Evolutionary conservation across 2,113 vertebrate genomes (phyloP).

Genomic region (Apteryx mantelli): DNA sequence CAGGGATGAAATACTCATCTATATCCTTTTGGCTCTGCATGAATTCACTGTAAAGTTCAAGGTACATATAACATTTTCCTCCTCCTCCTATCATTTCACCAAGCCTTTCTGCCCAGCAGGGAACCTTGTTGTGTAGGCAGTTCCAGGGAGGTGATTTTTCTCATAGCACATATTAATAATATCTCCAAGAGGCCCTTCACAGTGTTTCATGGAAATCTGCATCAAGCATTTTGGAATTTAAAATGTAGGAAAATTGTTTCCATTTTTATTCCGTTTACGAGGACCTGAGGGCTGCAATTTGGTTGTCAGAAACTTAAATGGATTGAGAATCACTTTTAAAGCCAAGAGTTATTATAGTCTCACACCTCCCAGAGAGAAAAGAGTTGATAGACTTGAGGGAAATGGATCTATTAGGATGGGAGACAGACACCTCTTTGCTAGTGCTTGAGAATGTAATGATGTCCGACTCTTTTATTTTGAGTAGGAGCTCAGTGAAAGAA

Average conservation of each 20-base stretch:
- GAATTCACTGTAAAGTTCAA: not conserved
- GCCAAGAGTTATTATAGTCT: not conserved
- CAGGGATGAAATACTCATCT: not conserved
- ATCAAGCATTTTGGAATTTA: not conserved
- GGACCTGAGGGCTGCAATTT: not conserved
- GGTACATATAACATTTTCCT: not conserved
- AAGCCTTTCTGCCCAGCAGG: not conserved
- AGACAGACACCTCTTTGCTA: not conserved
- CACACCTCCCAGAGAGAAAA: not conserved
- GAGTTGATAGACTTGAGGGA: not conserved
- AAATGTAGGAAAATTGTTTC: not conserved
- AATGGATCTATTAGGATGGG: not conserved
- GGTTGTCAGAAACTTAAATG: not conserved
- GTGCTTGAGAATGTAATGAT: not conserved
- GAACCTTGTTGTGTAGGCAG: accelerated
- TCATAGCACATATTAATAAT: not conserved
- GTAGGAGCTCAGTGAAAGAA: not conserved
- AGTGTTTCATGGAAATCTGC: not conserved
- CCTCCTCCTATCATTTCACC: not conserved
- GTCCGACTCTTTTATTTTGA: not conserved
- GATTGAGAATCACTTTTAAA: not conserved
- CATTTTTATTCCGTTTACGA: not conserved
- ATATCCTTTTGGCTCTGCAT: not conserved
- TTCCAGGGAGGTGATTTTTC: not conserved
- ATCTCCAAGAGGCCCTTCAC: not conserved